Base-by-base conservation (phyloP, 2,888 invertebrate species). In the Ormyrus rosae region DNA sequence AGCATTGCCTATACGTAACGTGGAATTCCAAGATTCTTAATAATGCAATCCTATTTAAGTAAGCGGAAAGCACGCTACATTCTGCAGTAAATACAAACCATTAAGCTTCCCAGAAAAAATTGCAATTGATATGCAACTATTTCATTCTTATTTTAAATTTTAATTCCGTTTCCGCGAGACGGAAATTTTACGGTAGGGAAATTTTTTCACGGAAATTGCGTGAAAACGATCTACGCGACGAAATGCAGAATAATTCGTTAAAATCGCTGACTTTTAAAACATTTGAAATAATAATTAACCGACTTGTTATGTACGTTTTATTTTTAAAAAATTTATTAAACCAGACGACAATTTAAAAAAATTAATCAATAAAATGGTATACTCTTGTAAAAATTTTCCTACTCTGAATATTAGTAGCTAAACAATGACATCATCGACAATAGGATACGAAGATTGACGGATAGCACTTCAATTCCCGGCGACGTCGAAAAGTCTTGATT, bases 41-140 rank as follows among this genome's bases (percentile, higher is more conserved):
- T 78, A 68, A 56, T 70, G 70, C 5, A 34, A 50, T 70, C 13
- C 48, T 61, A 78, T 64, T 81, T 60, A 74, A 81, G 46, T 78
- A 73, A 70, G 78, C 78, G 78, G 69, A 81, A 78, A 81, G 56
- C 74, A 81, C 55, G 78, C 81, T 76, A 77, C 68, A 68, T 67
- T 61, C 45, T 68, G n/a, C 76, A 56, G 19, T 13, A 72, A 71
- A 19, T 60, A 65, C 61, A 60, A 76, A 63, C 19, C 55, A 50
- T 68, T 50, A 67, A 63, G 46, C 69, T 71, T 71, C 71, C 60
- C 34, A 51, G 48, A 73, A 72, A 74, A 51, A 63, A 63, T 72
- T 68, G 9, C 45, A 71, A 67, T 76, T 64, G 60, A 6, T 19
- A 79, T 72, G 55, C 46, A 73, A 13, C 10, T 55, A 56, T 73